Base-by-base conservation (phyloP, 2,113 vertebrate species). In the Laticauda laticaudata region DNA sequence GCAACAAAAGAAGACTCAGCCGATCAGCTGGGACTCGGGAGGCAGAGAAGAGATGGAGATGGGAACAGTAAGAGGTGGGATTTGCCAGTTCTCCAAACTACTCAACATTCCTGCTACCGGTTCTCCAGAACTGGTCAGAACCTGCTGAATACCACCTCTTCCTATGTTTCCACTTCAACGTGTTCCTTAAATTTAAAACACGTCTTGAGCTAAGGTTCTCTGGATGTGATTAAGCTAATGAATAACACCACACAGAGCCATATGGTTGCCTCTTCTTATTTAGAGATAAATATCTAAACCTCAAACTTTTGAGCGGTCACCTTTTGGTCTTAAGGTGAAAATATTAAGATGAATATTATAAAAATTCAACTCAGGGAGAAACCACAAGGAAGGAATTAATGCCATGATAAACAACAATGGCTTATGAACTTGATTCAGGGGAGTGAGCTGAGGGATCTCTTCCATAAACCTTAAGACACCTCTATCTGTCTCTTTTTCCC, bases 91-190 rank as follows among this genome's bases (percentile, higher is more conserved):
- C 48, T 51, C 48, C 8, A 2, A 51, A 51, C 48, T 51, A 51
- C 48, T 51, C 48, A 9, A 51, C 48, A 51, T 51, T 51, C 7
- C 48, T 51, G 48, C 48, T 51, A 51, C 48, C 48, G 5, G 48
- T 51, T 51, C 48, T 51, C 48, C 48, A 51, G 48, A 9, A 51
- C 7, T 7, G 7, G 48, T 48, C 48, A 48, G 5, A 48, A 48
- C 7, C 48, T 48, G 48, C 5, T 8, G 48, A 48, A 48, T 48
- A 1, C 48, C 48, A 51, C 48, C 48, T 51, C 48, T 51, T 8
- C n/a, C 0, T 61, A 0, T 26, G 3, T 61, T 1, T 1, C 9
- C 5, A 34, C 14, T 18, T 75, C 64, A 34, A 18, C 0, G 5
- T 75, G 12, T 15, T 69, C n/a, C 64, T 34, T 69, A 15, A 75